Conservation (phyloP, 2,888 invertebrate genomes). For the Drosophila affinis region DNA sequence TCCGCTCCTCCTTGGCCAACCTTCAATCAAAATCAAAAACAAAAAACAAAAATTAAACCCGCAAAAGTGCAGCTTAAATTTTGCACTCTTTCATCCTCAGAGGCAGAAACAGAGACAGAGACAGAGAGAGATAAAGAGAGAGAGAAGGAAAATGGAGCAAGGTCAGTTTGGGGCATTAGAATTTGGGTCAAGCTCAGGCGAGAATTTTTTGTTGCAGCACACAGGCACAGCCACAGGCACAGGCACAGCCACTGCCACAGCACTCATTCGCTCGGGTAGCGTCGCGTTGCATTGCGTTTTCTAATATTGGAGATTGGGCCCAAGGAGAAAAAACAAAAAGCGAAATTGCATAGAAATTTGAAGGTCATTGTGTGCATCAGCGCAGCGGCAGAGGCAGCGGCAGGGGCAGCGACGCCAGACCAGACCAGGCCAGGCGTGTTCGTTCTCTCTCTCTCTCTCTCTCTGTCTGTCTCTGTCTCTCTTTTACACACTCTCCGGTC, state of each 20-base stretch:
- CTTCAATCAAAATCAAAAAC: constrained; percentile 55
- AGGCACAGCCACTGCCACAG: background rate
- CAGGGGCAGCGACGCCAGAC: constrained; percentile 14
- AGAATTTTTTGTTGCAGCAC: constrained; percentile 25
- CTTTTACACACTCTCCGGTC: constrained; percentile 14
- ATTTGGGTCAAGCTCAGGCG: constrained; percentile 81
- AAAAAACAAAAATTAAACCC: constrained; percentile 19
- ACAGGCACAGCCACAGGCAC: background rate
- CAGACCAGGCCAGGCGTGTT: background rate
- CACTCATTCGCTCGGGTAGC: constrained; percentile 4
- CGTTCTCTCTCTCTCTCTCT: constrained; percentile 17
- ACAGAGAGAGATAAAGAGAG: constrained; percentile 33
- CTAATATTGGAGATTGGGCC: constrained; percentile 82
- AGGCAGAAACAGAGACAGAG: background rate
- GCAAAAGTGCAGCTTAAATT: constrained; percentile 59
- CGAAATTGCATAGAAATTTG: constrained; percentile 67
- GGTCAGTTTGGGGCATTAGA: constrained; percentile 60
- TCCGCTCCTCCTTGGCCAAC: constrained; percentile 28
- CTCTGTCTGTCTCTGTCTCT: constrained; percentile 11
- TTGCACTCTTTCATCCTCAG: constrained; percentile 23
- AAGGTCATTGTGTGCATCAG: constrained; percentile 60
- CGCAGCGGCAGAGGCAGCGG: constrained; percentile 14
- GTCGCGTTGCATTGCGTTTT: constrained; percentile 60
- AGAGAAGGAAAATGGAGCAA: constrained; percentile 61
- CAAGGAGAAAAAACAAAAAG: constrained; percentile 70